Evolutionary conservation across 1,140 invertebrate species (phyloP), one percentile per base, ranked within the genome.

Genomic region (Heliconius melpomene): DNA sequence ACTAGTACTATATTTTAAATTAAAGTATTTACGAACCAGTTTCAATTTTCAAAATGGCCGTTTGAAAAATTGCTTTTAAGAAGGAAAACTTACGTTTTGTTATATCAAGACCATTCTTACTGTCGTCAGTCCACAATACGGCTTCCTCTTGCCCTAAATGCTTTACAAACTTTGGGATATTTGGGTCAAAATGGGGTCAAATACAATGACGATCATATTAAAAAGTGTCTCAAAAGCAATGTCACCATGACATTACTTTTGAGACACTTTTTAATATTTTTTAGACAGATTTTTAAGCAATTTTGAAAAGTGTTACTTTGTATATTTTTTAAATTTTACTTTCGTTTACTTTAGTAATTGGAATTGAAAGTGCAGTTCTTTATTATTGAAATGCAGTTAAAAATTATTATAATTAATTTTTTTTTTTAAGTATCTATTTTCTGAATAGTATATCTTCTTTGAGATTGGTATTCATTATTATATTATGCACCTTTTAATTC

Each of bases 101-200:
- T 77, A 72, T 72, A 72, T 77, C 29, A 71, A 72, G 76, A 50
- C 76, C 66, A 77, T 77, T 77, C 75, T 72, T 38, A 72, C 71
- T 72, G 71, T 71, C 70, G 70, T 72, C 71, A 72, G 75, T 77
- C 46, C 60, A 77, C 76, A 77, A 77, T 76, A 76, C 40, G 76
- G 76, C 74, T 76, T 80, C 74, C 79, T 80, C 79, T 75, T 80
- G 79, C 74, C 79, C 79, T 75, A 77, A 73, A 80, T 80, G 32
- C 26, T 80, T 76, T 71, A 77, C 66, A 77, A 80, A 80, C 73
- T 75, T 80, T 80, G 20, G 74, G 40, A n/a, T 66, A 74, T 80
- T 20, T 77, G 50, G 79, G 79, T 80, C 79, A 80, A 70, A 46
- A 32, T 66, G 70, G 46, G 76, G 76, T 66, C 70, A 77, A 72